Evolutionary conservation across 2,797 vertebrate species (phyloP).

Genomic region (Oophaga sylvatica): DNA sequence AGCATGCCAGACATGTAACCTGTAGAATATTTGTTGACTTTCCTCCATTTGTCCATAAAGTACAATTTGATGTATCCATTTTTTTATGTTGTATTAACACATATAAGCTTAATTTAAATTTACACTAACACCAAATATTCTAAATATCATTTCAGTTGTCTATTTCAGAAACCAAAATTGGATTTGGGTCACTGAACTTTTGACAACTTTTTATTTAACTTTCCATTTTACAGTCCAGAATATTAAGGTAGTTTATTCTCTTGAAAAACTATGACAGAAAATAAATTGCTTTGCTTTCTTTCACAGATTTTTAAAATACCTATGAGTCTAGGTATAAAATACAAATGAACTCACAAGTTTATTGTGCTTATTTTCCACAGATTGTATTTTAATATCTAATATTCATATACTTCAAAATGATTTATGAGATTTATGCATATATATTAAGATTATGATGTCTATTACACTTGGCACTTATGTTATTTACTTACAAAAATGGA

Average conservation of each 20-base stretch:
- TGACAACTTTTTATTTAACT: neutral
- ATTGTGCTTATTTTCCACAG: neutral
- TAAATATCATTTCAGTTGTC: neutral
- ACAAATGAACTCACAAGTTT: neutral
- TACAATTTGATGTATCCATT: too few relatives aligned
- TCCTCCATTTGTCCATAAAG: too few relatives aligned
- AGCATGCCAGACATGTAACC: too few relatives aligned
- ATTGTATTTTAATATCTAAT: slow-evolving; percentile 38
- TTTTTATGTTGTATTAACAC: too few relatives aligned
- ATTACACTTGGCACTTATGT: slow-evolving; percentile 43
- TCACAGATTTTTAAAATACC: neutral
- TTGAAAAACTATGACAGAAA: neutral
- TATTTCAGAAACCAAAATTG: neutral
- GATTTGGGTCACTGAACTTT: neutral
- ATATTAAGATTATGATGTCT: slow-evolving; percentile 35
- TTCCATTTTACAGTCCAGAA: neutral
- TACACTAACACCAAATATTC: too few relatives aligned
- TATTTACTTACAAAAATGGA: slow-evolving; percentile 44
- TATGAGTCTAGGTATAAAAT: neutral
- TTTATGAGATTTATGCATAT: slow-evolving; percentile 32
- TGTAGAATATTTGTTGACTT: too few relatives aligned
- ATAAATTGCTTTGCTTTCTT: neutral
- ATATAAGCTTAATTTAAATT: too few relatives aligned
- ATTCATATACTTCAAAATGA: slow-evolving; percentile 38
- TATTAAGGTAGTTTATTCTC: neutral